Percentiles rank a stretch among this genome's conserved stretches.
These are phyloP conservation scores for Cranoglanis bouderius DNA, from an alignment of 2,113 vertebrate genomes.

Conservation along the genomic window DNA sequence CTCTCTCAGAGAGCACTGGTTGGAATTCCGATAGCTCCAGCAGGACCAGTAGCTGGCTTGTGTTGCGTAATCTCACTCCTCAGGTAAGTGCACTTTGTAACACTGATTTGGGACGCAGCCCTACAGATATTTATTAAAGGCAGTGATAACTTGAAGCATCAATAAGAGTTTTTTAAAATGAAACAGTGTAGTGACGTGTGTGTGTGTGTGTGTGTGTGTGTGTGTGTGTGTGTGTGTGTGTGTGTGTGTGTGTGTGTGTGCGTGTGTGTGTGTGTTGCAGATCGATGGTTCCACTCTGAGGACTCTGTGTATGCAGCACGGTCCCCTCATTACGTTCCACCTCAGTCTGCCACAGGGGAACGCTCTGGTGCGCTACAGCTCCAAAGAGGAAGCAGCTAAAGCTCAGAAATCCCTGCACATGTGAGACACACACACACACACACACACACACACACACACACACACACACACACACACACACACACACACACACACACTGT, in stretches of 20 bases:
- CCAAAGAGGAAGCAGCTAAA: constrained; percentile 96
- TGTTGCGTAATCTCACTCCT: constrained; percentile 96
- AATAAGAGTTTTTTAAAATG: not conserved
- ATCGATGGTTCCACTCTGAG: constrained; percentile 97
- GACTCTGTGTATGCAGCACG: constrained; percentile 97
- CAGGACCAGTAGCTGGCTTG: constrained; percentile 98
- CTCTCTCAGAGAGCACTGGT: constrained; percentile 81
- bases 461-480: not conserved
- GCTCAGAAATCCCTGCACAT: constrained; percentile 99
- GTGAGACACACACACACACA: constrained; percentile 68
- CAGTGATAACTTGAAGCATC: not conserved
- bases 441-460: not conserved
- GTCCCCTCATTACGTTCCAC: constrained; percentile 98
- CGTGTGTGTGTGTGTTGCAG: constrained; percentile 65
- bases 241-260: not conserved
- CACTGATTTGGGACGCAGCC: not conserved
- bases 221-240: no score
- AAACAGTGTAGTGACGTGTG: no score
- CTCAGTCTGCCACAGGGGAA: constrained; percentile 98
- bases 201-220: no score
- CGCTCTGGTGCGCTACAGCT: constrained; percentile 97
- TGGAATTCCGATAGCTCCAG: constrained; percentile 96
- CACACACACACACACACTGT: not conserved
- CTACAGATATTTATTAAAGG: not conserved
- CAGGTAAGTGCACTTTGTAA: constrained; percentile 74